Evolutionary conservation across 2,113 vertebrate genomes (phyloP).

Genomic region (Chunga burmeisteri): DNA sequence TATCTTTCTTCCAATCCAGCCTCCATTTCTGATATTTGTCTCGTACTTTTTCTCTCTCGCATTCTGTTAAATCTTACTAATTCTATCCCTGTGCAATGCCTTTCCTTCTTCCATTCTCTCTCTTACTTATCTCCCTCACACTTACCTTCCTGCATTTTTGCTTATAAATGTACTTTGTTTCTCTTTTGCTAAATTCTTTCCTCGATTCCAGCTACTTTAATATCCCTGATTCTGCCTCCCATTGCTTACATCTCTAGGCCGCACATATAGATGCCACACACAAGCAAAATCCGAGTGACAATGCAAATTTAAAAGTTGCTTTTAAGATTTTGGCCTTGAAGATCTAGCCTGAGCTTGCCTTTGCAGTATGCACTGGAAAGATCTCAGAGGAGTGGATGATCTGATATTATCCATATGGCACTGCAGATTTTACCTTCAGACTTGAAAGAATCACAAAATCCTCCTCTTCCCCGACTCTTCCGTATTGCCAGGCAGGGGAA

Average conservation of each 20-base stretch:
- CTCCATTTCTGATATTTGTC: background rate
- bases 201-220: background rate
- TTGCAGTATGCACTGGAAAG: background rate
- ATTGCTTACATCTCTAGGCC: background rate
- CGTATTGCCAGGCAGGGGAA: background rate
- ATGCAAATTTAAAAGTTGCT: slow-evolving; percentile 1
- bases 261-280: background rate
- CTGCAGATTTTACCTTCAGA: slow-evolving; percentile 42
- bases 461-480: background rate
- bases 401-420: slow-evolving; percentile 56
- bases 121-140: background rate
- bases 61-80: background rate
- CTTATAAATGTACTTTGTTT: background rate
- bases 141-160: background rate
- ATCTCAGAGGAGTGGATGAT: slow-evolving; percentile 15
- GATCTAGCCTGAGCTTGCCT: background rate
- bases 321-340: slow-evolving; percentile 11
- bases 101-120: background rate
- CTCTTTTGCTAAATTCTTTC: background rate
- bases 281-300: background rate
- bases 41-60: background rate
- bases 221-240: background rate
- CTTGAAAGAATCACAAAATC: slow-evolving; percentile 37
- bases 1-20: background rate
- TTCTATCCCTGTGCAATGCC: background rate